These are phyloP conservation scores for Notocelia uddmanniana DNA, from an alignment of 2,888 invertebrate genomes.

Conservation along the genomic window DNA sequence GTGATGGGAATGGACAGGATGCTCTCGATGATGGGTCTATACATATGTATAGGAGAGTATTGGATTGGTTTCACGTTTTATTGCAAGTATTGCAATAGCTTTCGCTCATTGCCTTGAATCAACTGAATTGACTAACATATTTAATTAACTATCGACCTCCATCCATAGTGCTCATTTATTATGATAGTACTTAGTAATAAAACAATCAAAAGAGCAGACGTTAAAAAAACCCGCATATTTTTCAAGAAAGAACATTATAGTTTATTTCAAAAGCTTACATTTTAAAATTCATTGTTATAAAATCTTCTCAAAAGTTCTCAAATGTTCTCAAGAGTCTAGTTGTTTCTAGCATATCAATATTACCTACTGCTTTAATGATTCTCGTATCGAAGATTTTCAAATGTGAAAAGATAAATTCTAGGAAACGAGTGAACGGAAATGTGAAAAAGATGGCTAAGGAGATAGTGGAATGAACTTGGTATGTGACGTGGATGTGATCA, in stretches of 20 bases:
- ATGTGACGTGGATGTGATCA: neutral
- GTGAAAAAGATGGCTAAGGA: conserved; percentile 2
- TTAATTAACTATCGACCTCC: too few species aligned
- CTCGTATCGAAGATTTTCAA: conserved; percentile 12
- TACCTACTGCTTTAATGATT: conserved; percentile 7
- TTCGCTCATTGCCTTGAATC: too few species aligned
- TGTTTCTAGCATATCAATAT: conserved; percentile 11
- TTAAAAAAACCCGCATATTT: neutral
- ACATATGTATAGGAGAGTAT: too few species aligned
- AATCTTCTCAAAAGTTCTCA: neutral
- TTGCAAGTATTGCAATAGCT: too few species aligned
- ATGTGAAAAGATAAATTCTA: neutral
- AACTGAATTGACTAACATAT: too few species aligned
- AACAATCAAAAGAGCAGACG: too few species aligned
- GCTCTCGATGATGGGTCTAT: too few species aligned
- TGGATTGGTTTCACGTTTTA: too few species aligned
- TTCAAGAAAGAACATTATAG: neutral
- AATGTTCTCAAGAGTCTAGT: neutral
- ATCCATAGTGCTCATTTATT: too few species aligned
- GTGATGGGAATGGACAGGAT: too few species aligned
- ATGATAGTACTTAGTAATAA: too few species aligned
- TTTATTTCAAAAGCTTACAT: conserved; percentile 1
- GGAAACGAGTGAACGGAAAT: conserved; percentile 18
- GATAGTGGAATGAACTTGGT: neutral
- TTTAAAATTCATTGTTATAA: conserved; percentile 1